Percentiles rank a stretch among this genome's conserved stretches.
Conservation (phyloP, 2,113 vertebrate genomes). For the Craseonycteris thonglongyai region DNA sequence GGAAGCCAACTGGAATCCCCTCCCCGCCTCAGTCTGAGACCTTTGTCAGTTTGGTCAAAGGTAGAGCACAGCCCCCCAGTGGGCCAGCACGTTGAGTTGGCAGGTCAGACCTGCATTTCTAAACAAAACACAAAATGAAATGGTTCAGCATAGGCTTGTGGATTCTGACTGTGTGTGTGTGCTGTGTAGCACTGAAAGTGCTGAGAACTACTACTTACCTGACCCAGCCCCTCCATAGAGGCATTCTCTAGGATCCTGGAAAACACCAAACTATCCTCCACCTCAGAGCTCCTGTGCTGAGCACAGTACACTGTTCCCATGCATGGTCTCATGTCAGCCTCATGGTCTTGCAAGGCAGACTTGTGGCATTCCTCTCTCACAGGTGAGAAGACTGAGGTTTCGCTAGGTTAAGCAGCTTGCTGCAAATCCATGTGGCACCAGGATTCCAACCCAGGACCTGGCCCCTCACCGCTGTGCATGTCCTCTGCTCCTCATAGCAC, state of each 20-base stretch:
- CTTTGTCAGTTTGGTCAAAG: not conserved
- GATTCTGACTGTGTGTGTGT: not conserved
- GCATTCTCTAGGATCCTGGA: not conserved
- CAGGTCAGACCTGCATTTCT: not conserved
- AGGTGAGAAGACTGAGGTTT: not conserved
- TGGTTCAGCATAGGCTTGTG: not conserved
- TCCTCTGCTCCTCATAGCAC: not conserved
- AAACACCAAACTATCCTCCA: not conserved
- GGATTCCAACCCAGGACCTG: not conserved
- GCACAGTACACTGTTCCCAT: not conserved
- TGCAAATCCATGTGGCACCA: not conserved
- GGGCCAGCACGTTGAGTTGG: not conserved
- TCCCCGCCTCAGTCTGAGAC: too few relatives aligned
- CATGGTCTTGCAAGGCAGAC: not conserved
- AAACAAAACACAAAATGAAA: not conserved
- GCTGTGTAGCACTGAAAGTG: not conserved
- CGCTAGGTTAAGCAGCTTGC: not conserved
- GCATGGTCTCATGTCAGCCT: not conserved
- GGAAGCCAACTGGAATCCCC: not conserved
- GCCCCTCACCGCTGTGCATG: too few relatives aligned
- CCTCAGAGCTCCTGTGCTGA: not conserved
- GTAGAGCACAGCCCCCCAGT: not conserved
- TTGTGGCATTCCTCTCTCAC: not conserved
- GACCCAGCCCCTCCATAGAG: fast-evolving
- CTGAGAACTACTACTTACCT: not conserved